Evolutionary conservation across 2,888 invertebrate species (phyloP), one percentile per base, ranked within the genome.

Genomic region (Galerucella pusilla): DNA sequence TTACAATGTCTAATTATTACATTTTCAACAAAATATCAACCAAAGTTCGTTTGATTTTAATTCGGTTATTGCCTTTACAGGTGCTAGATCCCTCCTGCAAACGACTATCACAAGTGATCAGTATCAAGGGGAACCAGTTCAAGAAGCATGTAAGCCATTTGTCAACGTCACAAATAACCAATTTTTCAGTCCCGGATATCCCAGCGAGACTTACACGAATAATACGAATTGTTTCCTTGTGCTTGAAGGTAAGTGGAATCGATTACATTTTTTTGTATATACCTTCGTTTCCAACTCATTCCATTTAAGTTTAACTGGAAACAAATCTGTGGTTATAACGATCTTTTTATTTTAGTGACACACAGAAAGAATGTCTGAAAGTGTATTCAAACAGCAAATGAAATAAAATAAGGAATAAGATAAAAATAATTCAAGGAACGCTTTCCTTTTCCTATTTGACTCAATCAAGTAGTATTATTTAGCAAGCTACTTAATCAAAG

Each of bases 181-280:
- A 83, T 92, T 94, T 84, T 92, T 91, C 85, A 93, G 93, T 80
- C 94, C 94, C 0, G 91, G 91, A 79, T 93, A 93, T 59, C 80
- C 80, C 4, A 81, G 78, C 46, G 79, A 79, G 25, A 83, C 82
- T 74, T 94, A 94, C 87, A 92, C 93, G 10, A 92, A 91, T 82
- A 89, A 90, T 80, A 91, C 91, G 46, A 91, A 93, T 82, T 94
- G 94, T 85, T 90, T 91, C 74, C 89, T 90, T 75, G 88, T 92
- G 25, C 89, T 94, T 75, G 89, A 90, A 89, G 94, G 94, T 94
- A 86, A 90, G 90, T 72, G 42, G 66, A 49, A 72, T 60, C 28
- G 71, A 72, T 72, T 60, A n/a, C 16, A 60, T 20, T 49, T 42
- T 57, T 11, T 25, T 25, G 1, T 52, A 14, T n/a, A 42, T 68